Evolutionary conservation across 2,888 invertebrate species (phyloP).

Genomic region (Melitaea athalia): DNA sequence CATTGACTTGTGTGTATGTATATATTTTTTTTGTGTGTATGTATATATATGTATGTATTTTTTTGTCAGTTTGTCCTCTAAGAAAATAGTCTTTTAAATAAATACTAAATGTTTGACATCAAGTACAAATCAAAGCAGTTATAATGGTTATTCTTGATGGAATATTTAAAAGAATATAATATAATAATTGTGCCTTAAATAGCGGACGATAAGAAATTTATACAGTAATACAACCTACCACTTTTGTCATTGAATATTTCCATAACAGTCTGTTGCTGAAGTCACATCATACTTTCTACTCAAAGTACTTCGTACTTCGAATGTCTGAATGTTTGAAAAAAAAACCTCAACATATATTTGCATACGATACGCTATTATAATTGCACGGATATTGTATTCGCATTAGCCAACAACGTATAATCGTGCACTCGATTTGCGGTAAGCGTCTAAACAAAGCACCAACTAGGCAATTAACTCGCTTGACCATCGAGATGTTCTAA

Average conservation of each 20-base stretch:
- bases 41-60: too few species aligned
- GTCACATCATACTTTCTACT: not conserved
- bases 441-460: slow-evolving; percentile 33
- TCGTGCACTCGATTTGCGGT: slow-evolving; percentile 16
- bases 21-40: too few species aligned
- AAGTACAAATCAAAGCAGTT: not conserved
- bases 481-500: slow-evolving; percentile 6
- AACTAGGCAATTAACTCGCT: slow-evolving; percentile 32
- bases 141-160: not conserved
- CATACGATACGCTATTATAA: too few species aligned
- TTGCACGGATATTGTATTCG: too few species aligned
- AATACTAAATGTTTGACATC: too few species aligned
- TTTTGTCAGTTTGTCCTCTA: too few species aligned
- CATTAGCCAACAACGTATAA: too few species aligned
- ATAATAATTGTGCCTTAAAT: not conserved
- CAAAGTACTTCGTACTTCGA: too few species aligned
- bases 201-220: slow-evolving; percentile 11
- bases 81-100: too few species aligned
- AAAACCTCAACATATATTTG: too few species aligned
- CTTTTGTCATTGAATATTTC: slow-evolving; percentile 10
- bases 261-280: slow-evolving; percentile 1
- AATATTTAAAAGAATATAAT: slow-evolving; percentile 12
- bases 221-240: slow-evolving; percentile 11
- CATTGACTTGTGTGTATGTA: too few species aligned
- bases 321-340: too few species aligned